Conservation (phyloP, 2,113 vertebrate genomes). For the Nothobranchius kuhntae region DNA sequence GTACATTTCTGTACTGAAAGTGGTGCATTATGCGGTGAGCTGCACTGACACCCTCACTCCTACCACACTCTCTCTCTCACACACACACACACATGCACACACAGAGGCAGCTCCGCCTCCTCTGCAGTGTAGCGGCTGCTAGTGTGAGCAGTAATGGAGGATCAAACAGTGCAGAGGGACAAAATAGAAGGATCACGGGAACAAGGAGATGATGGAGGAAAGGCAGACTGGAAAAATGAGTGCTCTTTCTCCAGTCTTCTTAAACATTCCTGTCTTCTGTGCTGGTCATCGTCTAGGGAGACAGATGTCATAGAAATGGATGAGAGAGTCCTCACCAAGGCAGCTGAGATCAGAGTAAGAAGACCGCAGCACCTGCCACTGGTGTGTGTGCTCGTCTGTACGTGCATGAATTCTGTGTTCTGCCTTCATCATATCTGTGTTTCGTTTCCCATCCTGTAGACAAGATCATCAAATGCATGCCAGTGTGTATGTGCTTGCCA, state of each 20-base stretch:
- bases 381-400: constrained; percentile 64
- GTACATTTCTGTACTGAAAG: neutral
- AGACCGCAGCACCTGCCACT: constrained; percentile 69
- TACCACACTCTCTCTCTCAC: neutral
- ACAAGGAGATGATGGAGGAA: constrained; percentile 43
- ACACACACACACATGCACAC: constrained; percentile 1
- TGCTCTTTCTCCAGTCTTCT: constrained; percentile 65
- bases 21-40: constrained; percentile 47
- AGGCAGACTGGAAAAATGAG: constrained; percentile 63
- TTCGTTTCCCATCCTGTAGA: neutral
- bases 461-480: neutral
- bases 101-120: constrained; percentile 58
- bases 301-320: constrained; percentile 59
- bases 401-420: constrained; percentile 6
- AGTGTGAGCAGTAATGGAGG: constrained; percentile 66
- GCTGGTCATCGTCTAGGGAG: constrained; percentile 70
- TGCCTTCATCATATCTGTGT: neutral
- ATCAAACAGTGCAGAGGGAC: constrained; percentile 61
- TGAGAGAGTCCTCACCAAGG: constrained; percentile 56
- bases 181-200: constrained; percentile 54
- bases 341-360: constrained; percentile 76
- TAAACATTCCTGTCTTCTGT: constrained; percentile 74
- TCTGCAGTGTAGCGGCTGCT: constrained; percentile 62
- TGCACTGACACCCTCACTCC: neutral
- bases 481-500: neutral